Conservation (phyloP, 2,888 invertebrate species). For the Lingula anatina region DNA sequence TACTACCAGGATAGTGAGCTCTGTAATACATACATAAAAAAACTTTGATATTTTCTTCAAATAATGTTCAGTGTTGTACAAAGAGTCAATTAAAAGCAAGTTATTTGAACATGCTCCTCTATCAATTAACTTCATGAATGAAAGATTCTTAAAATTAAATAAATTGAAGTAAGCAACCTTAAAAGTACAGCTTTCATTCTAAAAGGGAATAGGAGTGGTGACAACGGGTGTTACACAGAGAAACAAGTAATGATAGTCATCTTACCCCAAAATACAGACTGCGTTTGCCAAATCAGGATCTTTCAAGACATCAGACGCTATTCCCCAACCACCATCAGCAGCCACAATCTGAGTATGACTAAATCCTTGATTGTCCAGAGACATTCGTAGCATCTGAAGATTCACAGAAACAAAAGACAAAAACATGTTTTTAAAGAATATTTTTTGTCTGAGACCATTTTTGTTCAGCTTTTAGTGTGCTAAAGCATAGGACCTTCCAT, state of each 20-base stretch:
- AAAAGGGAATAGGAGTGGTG: too few relatives aligned
- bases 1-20: conserved; percentile 41
- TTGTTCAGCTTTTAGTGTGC: not conserved
- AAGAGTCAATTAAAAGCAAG: too few relatives aligned
- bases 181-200: too few relatives aligned
- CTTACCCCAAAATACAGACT: conserved; percentile 48
- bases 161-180: too few relatives aligned
- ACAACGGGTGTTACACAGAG: too few relatives aligned
- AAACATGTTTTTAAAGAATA: conserved; percentile 1
- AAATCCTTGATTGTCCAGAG: conserved; percentile 19
- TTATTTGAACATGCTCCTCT: too few relatives aligned
- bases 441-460: not conserved
- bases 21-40: conserved; percentile 11
- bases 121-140: too few relatives aligned
- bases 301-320: conserved; percentile 18
- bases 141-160: too few relatives aligned
- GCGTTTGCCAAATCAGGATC: conserved; percentile 19
- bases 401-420: not conserved
- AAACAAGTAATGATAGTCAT: too few relatives aligned
- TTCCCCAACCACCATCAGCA: conserved; percentile 23
- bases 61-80: too few relatives aligned
- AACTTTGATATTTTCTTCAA: too few relatives aligned
- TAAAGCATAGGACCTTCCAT: too few relatives aligned
- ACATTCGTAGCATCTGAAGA: conserved; percentile 3
- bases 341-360: conserved; percentile 26